Evolutionary conservation across 1,140 invertebrate genomes (phyloP), one percentile per base, ranked within the genome.

Genomic region (Riptortus pedestris): DNA sequence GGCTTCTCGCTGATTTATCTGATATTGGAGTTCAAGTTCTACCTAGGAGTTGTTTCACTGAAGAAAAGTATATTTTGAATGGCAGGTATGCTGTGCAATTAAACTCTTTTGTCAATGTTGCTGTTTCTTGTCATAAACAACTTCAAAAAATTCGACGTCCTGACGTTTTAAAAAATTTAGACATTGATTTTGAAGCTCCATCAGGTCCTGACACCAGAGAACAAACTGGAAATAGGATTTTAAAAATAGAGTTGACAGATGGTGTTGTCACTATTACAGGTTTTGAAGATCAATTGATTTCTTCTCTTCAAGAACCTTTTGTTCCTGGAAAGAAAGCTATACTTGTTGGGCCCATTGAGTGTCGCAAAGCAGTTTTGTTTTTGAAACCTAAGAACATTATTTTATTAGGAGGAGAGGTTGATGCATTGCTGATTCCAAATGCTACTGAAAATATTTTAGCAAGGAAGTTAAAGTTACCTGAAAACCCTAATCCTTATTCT

Each of bases 361-460:
- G 87, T 71, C 80, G 87, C 51, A 77, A 79, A 66, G 87, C 88
- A 3, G 75, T 88, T 33, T 71, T 91, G 16, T 74, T 91, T 68
- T 73, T 91, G 29, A 81, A 81, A 68, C 76, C 80, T 60, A 73
- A 75, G 43, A 82, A 85, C 66, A 69, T 90, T 11, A 77, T 78
- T 63, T 71, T 88, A 51, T 70, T 90, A 1, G 88, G 87, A 1
- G 90, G 90, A 20, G 85, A 90, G 76, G 85, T 90, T 1, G 85
- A 86, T 33, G 74, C 74, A 65, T 67, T 87, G 22, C 68, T 80
- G 26, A 76, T 82, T 28, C 59, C 71, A 20, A 84, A 86, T 75
- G 79, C 80, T 9, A 71, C 77, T 14, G 79, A 83, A 72, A 84
- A 83, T 71, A 67, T 85, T 26, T 71, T 88, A 24, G 78, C 82